These are phyloP conservation scores for Cydia pomonella DNA, from an alignment of 1,140 invertebrate genomes.

Conservation along the genomic window DNA sequence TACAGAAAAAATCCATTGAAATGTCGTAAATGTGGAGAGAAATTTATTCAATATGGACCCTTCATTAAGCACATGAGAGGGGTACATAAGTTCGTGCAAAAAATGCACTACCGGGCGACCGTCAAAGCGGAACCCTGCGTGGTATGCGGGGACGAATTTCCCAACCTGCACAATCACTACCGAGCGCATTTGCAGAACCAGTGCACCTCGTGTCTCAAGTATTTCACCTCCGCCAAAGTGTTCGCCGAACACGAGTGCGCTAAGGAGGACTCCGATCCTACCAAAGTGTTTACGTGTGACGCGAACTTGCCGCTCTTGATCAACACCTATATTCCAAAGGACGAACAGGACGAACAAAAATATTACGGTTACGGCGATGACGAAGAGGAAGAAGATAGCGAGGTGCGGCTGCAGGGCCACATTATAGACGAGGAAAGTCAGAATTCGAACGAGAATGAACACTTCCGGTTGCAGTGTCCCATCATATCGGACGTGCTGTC, in stretches of 20 bases:
- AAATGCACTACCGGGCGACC: constrained; percentile 66
- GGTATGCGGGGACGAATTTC: constrained; percentile 70
- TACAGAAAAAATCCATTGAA: constrained; percentile 75
- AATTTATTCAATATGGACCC: constrained; percentile 71
- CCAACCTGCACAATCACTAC: constrained; percentile 77
- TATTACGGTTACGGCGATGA: constrained; percentile 63
- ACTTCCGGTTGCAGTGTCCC: constrained; percentile 60
- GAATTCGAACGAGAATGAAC: constrained; percentile 35
- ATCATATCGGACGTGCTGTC: constrained; percentile 74
- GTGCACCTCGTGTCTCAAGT: constrained; percentile 67
- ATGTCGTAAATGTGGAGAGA: constrained; percentile 70
- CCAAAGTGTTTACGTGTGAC: constrained; percentile 67
- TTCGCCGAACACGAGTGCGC: constrained; percentile 70
- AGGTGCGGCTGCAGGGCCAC: constrained; percentile 44
- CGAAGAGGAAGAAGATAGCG: constrained; percentile 46
- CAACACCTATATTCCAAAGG: constrained; percentile 66
- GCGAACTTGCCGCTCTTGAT: constrained; percentile 60
- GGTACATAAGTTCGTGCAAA: constrained; percentile 68
- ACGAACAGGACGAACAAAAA: constrained; percentile 70
- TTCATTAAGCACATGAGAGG: constrained; percentile 72
- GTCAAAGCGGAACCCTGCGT: constrained; percentile 69
- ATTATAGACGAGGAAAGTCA: constrained; percentile 47
- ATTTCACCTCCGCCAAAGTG: constrained; percentile 69
- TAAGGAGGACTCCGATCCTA: constrained; percentile 64
- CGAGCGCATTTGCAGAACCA: constrained; percentile 70